A percentile compares a stretch with the other conserved stretches of the same genome.
Evolutionary conservation across 2,113 vertebrate genomes (phyloP).

Genomic region (Etia nguti): DNA sequence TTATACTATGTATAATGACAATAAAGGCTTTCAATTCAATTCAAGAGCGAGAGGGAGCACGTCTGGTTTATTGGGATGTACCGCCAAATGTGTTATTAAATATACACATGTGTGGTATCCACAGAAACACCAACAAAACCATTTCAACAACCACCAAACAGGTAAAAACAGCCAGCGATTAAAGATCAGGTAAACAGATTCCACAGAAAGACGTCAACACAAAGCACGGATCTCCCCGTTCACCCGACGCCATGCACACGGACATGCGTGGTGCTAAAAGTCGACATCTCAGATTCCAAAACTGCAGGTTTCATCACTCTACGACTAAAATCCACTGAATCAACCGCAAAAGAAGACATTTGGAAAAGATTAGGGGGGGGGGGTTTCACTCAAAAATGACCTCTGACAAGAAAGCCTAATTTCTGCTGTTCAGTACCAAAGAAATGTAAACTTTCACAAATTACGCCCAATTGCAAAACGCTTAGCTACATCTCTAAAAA

Average conservation of each 20-base stretch:
- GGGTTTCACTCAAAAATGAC: not conserved
- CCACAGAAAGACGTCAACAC: not conserved
- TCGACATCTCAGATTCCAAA: not conserved
- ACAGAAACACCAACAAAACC: not conserved
- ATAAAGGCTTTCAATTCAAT: no score
- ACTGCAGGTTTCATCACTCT: not conserved
- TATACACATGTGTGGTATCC: rapidly evolving
- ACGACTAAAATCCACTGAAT: rapidly evolving
- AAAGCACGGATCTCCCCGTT: rapidly evolving
- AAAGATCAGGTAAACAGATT: not conserved
- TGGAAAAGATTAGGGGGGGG: no score
- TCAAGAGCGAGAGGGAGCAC: no score
- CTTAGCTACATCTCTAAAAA: not conserved
- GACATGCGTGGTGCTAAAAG: not conserved
- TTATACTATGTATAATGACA: no score
- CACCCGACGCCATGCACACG: not conserved
- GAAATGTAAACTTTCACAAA: not conserved
- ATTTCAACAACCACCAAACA: not conserved
- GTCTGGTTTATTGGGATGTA: no score
- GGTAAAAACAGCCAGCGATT: not conserved
- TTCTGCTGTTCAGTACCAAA: not conserved
- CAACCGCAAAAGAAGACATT: not conserved
- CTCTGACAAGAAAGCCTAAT: not conserved
- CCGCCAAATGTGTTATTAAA: not conserved
- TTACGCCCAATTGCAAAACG: no score